Evolutionary conservation across 2,888 invertebrate genomes (phyloP).

Genomic region (Cephonodes hylas): DNA sequence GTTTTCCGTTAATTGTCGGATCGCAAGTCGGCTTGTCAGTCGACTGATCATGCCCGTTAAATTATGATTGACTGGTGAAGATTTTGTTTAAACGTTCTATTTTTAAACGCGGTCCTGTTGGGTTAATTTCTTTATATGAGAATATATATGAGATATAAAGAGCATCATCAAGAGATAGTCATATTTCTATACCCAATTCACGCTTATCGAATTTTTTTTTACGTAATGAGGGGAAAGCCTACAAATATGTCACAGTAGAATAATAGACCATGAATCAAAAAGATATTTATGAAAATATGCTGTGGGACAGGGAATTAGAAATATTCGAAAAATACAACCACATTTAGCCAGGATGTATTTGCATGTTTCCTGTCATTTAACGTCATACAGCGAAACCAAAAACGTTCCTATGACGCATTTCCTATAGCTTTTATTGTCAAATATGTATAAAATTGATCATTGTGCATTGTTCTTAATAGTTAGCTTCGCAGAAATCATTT

Average conservation of each 20-base stretch:
- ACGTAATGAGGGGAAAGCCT: no score
- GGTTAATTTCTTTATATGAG: not conserved
- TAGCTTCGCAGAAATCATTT: not conserved
- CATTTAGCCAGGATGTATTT: no score
- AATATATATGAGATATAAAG: no score
- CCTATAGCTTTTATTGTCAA: not conserved
- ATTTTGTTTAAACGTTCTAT: not conserved
- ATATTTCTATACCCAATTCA: no score
- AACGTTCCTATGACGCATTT: not conserved
- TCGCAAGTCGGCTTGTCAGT: not conserved
- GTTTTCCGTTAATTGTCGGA: not conserved
- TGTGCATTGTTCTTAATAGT: not conserved
- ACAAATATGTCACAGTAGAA: no score
- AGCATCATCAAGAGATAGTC: no score
- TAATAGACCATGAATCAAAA: no score
- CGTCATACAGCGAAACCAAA: not conserved
- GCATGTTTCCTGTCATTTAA: not conserved
- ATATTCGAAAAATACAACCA: no score
- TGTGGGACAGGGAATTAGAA: no score
- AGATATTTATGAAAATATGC: no score
- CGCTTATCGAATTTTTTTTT: no score
- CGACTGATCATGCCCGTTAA: not conserved
- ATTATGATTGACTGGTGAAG: not conserved
- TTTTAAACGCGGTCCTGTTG: not conserved
- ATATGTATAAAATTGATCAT: not conserved